Evolutionary conservation across 2,113 vertebrate genomes (phyloP).

Genomic region (Philantomba maxwellii): DNA sequence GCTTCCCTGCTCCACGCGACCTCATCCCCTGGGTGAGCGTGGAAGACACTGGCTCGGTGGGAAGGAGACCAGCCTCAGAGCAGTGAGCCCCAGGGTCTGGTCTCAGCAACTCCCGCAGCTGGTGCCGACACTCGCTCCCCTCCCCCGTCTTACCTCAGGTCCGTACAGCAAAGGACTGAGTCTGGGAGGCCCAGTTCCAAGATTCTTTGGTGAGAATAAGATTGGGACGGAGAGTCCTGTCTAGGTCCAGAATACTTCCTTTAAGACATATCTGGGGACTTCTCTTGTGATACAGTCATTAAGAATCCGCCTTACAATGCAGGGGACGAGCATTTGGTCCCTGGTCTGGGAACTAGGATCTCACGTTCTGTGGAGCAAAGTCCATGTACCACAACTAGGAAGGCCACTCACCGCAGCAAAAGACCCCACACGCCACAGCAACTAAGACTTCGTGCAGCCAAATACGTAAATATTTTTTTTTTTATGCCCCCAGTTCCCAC

Average conservation of each 20-base stretch:
- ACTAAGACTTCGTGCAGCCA: background rate
- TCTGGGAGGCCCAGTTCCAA: background rate
- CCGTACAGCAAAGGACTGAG: fast-evolving
- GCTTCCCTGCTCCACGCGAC: background rate
- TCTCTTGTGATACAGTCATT: background rate
- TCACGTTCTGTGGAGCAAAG: background rate
- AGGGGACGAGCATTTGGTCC: background rate
- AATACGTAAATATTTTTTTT: background rate
- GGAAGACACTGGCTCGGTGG: background rate
- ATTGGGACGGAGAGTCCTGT: background rate
- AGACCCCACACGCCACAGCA: fast-evolving
- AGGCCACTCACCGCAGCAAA: background rate
- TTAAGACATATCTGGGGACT: background rate
- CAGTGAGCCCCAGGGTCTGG: fast-evolving
- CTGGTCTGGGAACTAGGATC: background rate
- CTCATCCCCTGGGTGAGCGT: background rate
- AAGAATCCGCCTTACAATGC: background rate
- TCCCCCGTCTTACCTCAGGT: fast-evolving
- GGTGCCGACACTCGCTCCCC: fast-evolving
- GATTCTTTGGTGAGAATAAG: background rate
- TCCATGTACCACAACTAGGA: background rate
- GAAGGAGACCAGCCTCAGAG: background rate
- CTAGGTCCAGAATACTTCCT: background rate
- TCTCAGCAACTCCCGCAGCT: fast-evolving
- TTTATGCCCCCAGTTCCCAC: background rate